These are phyloP conservation scores for Noctua comes DNA, from an alignment of 2,888 invertebrate species.

Conservation along the genomic window DNA sequence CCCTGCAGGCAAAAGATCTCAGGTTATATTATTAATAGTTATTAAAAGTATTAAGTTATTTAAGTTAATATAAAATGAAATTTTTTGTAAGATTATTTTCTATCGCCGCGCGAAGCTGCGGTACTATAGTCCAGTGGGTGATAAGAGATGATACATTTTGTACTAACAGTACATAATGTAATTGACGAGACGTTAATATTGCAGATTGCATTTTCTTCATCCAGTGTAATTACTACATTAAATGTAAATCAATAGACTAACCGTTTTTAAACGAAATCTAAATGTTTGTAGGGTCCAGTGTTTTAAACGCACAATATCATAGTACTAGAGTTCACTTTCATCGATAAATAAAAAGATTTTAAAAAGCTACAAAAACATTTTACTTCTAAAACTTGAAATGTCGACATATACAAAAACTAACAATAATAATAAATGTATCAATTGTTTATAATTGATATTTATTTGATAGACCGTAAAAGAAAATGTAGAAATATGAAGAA, in stretches of 20 bases:
- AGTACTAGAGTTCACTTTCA: conserved; percentile 88
- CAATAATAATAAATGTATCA: conserved; percentile 87
- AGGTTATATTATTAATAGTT: conserved; percentile 89
- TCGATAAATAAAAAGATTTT: conserved; percentile 80
- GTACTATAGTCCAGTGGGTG: conserved; percentile 80
- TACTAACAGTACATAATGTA: conserved; percentile 78
- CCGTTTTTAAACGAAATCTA: conserved; percentile 89
- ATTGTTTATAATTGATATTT: conserved; percentile 90
- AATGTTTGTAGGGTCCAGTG: conserved; percentile 91
- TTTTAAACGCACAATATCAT: conserved; percentile 90
- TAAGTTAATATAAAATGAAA: conserved; percentile 90
- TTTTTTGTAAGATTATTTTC: conserved; percentile 89
- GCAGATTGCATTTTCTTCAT: conserved; percentile 86
- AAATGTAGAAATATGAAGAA: conserved; percentile 88
- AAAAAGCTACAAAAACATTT: conserved; percentile 85
- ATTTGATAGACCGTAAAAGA: conserved; percentile 89
- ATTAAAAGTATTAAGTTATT: conserved; percentile 90
- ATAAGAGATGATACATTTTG: conserved; percentile 73
- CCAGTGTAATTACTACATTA: conserved; percentile 88
- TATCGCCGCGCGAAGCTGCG: conserved; percentile 81
- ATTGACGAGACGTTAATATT: conserved; percentile 78
- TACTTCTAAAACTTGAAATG: conserved; percentile 86
- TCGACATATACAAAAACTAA: conserved; percentile 87
- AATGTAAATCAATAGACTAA: conserved; percentile 88
- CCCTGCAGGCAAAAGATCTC: conserved; percentile 87